Percentiles rank a stretch among this genome's conserved stretches.
Evolutionary conservation across 2,113 vertebrate genomes (phyloP).

Genomic region (Actenoides hombroni): DNA sequence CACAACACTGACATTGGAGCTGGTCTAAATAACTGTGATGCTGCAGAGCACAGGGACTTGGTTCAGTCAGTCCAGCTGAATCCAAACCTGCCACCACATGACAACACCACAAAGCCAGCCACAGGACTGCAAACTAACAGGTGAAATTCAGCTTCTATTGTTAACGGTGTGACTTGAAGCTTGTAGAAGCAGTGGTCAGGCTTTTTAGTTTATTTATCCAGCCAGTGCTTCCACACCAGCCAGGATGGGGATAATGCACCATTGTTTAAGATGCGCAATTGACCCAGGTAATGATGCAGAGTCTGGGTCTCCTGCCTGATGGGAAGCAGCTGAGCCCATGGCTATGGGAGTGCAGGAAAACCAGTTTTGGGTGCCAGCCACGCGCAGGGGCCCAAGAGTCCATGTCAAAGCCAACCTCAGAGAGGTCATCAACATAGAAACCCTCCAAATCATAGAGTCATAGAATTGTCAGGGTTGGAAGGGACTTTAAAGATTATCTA

Average conservation of each 20-base stretch:
- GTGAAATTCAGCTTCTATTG: background rate
- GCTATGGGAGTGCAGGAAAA: background rate
- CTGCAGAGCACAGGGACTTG: background rate
- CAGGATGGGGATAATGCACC: background rate
- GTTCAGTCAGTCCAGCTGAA: background rate
- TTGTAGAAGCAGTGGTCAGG: background rate
- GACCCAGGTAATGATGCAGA: background rate
- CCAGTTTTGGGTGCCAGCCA: background rate
- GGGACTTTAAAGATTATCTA: no score
- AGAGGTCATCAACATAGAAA: background rate
- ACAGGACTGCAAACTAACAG: background rate
- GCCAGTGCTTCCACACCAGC: background rate
- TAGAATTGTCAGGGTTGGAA: no score
- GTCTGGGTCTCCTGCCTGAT: background rate
- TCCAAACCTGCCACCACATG: rapidly evolving
- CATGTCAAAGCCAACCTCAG: background rate
- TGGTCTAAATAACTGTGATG: background rate
- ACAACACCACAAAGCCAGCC: background rate
- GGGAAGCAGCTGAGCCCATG: background rate
- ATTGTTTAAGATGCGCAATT: background rate
- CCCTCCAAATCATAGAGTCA: background rate
- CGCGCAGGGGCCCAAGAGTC: background rate
- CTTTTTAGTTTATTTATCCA: background rate
- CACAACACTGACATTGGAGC: background rate
- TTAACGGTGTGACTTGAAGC: background rate